Evolutionary conservation across 2,797 vertebrate species (phyloP), one percentile per base, ranked within the genome.

Genomic region (Aphelocoma californica): DNA sequence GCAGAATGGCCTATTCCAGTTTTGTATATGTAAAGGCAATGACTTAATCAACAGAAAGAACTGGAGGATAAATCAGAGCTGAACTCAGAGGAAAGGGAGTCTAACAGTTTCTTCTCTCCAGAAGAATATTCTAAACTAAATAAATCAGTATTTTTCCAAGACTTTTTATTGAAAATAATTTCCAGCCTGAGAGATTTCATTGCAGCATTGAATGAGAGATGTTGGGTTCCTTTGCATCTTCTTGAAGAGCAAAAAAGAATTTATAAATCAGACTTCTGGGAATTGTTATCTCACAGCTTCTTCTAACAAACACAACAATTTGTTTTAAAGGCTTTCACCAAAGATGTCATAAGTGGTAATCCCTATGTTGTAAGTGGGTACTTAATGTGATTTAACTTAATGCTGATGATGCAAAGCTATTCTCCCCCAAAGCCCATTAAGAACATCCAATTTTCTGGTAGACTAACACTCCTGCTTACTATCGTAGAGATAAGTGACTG

Each of bases 261-360:
- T 91, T 94, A 81, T 87, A 94, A 94, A 94, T 88, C 86, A 72
- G 73, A 70, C 90, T 94, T 94, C 89, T 92, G 93, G 86, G 85
- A 90, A 87, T 80, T 86, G 91, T 94, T 95, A 95, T 94, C 95
- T 93, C 91, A 54, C 90, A 94, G 74, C 88, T 95, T 88, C 92
- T 93, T 86, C 94, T 93, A 94, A 95, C 92, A 95, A 94, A 91
- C 85, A 81, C 90, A 94, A 94, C 84, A 86, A 93, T 93, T 97
- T 96, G 93, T 97, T 97, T 96, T 94, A 95, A 96, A 96, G 90
- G 90, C 93, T 97, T 96, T 96, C 96, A 97, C 91, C 92, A 80
- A 88, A 94, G 86, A 97, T 96, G 97, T 97, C 89, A 84, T 90
- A 77, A 94, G 96, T 95, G 93, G 92, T 95, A 96, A 96, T 96